Base-by-base conservation (phyloP, 2,888 invertebrate species). In the Lochmaea capreae region DNA sequence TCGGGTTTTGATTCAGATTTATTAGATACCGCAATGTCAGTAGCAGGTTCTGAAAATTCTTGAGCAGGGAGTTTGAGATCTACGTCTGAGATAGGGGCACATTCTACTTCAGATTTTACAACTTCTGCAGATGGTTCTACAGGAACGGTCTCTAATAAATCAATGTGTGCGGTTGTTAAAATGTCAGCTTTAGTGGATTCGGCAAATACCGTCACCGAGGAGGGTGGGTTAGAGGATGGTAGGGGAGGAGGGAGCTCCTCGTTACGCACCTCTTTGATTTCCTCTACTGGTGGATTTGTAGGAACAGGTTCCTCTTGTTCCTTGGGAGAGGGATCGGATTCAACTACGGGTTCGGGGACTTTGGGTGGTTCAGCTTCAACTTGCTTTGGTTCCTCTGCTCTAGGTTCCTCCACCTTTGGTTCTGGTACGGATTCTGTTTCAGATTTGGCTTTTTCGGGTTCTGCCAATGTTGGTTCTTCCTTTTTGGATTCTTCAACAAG, bases 131-230 rank as follows among this genome's bases (percentile, higher is more conserved):
- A 12, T 9, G 61, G 3, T n/a, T 61, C 79, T 62, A 78, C 78
- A 33, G 80, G 77, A 57, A 65, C 77, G 26, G 73, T 46, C 58
- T 76, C 71, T 57, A 76, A 52, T 72, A 73, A 72, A 74, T 76
- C 73, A 46, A 78, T 62, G 65, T 80, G 76, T 73, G 79, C 80
- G 62, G 89, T 81, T 88, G 89, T 81, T 74, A 83, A 76, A 75
- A 81, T 80, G 65, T 86, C 86, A 85, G 91, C 91, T 90, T 91
- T 91, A 78, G 91, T 91, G 85, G 90, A 90, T 85, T 91, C 91
- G 87, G 93, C 93, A 87, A 93, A 93, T 83, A 92, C 92, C 87
- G 91, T 92, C 88, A 93, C 92, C 88, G 92, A 92, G 84, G 92
- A 92, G 82, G 93, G 93, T 86, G 93, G 93, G 85, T 92, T 92